Conservation (phyloP, 2,113 vertebrate genomes). For the Halichoerus grypus region DNA sequence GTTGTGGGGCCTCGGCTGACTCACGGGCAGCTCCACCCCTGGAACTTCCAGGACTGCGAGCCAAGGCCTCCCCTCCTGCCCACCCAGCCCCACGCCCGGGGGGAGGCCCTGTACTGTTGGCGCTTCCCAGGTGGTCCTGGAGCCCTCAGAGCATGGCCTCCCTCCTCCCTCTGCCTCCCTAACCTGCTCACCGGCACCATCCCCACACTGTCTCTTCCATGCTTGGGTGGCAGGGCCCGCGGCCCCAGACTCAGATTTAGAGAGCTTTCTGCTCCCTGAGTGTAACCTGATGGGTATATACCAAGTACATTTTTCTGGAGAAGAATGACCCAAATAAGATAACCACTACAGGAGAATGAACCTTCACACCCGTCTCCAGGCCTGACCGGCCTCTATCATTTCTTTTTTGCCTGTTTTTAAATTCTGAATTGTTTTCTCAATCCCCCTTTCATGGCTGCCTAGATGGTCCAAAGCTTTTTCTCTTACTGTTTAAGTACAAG, state of each 20-base stretch:
- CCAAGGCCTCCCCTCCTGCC: not conserved
- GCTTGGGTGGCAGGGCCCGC: not conserved
- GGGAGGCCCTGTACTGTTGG: not conserved
- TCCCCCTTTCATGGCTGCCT: not conserved
- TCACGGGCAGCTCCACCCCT: not conserved
- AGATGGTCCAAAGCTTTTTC: not conserved
- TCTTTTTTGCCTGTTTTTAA: not conserved
- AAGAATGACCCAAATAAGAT: not conserved
- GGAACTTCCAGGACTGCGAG: not conserved
- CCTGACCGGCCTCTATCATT: not conserved
- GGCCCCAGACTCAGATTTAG: not conserved
- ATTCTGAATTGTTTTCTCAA: conserved; percentile 15
- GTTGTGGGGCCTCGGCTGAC: not conserved
- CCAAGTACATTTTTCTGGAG: not conserved
- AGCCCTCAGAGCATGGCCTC: not conserved
- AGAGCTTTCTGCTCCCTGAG: not conserved
- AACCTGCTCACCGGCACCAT: not conserved
- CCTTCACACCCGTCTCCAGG: not conserved
- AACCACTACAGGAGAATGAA: not conserved
- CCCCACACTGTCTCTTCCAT: not conserved
- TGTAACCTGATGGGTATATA: no score
- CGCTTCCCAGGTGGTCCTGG: not conserved
- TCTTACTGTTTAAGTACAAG: conserved; percentile 26
- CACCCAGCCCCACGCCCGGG: not conserved
- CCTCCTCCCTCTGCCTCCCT: not conserved